A percentile compares a stretch with the other conserved stretches of the same genome.
Conservation (phyloP, 2,797 vertebrate genomes). For the Esox masquinongy region DNA sequence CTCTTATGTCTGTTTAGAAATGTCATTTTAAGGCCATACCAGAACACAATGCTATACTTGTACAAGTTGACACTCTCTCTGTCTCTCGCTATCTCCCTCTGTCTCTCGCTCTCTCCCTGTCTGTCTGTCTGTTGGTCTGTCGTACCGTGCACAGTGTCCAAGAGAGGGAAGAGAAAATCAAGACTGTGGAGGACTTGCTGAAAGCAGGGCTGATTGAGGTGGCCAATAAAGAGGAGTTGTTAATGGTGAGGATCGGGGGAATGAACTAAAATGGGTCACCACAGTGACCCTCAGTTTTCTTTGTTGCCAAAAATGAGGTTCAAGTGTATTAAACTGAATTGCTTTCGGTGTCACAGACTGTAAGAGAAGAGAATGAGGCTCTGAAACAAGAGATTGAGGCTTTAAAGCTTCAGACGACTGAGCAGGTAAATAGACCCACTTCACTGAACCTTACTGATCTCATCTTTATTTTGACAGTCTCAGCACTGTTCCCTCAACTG, state of each 20-base stretch:
- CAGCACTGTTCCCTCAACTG: background rate
- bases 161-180: constrained; percentile 93
- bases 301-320: background rate
- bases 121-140: background rate
- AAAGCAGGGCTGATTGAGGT: constrained; percentile 93
- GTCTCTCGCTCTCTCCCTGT: background rate
- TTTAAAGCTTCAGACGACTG: constrained; percentile 76
- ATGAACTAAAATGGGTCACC: background rate
- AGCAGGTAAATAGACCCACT: constrained; percentile 75
- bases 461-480: background rate
- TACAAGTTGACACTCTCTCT: background rate
- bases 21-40: background rate
- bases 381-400: constrained; percentile 81
- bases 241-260: constrained; percentile 78
- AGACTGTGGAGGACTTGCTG: constrained; percentile 89
- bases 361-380: constrained; percentile 79
- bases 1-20: background rate
- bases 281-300: background rate
- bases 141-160: constrained; percentile 71
- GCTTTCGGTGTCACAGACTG: constrained; percentile 68
- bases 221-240: constrained; percentile 91
- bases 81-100: background rate
- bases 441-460: background rate
- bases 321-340: constrained; percentile 3
- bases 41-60: background rate